Evolutionary conservation across 2,888 invertebrate species (phyloP).

Genomic region (Agrotis exclamationis): DNA sequence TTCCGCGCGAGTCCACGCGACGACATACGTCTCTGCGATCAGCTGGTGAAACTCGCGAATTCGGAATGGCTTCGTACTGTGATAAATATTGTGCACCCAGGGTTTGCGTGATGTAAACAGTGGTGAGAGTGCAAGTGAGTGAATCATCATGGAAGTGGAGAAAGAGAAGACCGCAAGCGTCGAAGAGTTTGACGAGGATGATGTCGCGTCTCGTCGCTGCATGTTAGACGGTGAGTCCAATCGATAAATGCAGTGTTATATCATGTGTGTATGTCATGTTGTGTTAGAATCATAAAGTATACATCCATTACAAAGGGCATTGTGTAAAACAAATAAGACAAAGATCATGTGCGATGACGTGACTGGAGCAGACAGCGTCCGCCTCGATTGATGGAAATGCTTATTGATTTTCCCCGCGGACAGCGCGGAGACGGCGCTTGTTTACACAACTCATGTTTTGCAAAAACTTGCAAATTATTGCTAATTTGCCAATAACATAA

Average conservation of each 20-base stretch:
- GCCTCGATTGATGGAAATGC: constrained; percentile 58
- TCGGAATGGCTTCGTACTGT: constrained; percentile 73
- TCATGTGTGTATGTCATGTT: constrained; percentile 37
- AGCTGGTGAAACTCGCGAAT: constrained; percentile 70
- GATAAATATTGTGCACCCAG: constrained; percentile 73
- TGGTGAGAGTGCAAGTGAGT: constrained; percentile 72
- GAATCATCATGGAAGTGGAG: constrained; percentile 81
- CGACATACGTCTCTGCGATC: constrained; percentile 67
- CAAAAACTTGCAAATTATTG: constrained; percentile 17
- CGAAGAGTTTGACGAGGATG: constrained; percentile 86
- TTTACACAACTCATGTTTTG: constrained; percentile 42
- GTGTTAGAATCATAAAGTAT: constrained; percentile 15
- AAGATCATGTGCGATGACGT: constrained; percentile 67
- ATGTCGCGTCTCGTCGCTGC: constrained; percentile 83
- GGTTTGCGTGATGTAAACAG: constrained; percentile 74
- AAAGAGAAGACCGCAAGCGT: constrained; percentile 77
- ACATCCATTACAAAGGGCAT: constrained; percentile 32
- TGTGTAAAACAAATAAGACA: constrained; percentile 53
- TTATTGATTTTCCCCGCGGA: constrained; percentile 65
- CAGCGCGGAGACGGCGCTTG: constrained; percentile 26
- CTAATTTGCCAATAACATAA: constrained; percentile 7
- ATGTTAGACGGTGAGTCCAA: constrained; percentile 88
- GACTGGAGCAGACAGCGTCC: constrained; percentile 25
- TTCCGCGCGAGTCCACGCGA: constrained; percentile 69
- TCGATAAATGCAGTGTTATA: constrained; percentile 52